These are phyloP conservation scores for Agriopis marginaria DNA, from an alignment of 2,888 invertebrate genomes.

Conservation along the genomic window DNA sequence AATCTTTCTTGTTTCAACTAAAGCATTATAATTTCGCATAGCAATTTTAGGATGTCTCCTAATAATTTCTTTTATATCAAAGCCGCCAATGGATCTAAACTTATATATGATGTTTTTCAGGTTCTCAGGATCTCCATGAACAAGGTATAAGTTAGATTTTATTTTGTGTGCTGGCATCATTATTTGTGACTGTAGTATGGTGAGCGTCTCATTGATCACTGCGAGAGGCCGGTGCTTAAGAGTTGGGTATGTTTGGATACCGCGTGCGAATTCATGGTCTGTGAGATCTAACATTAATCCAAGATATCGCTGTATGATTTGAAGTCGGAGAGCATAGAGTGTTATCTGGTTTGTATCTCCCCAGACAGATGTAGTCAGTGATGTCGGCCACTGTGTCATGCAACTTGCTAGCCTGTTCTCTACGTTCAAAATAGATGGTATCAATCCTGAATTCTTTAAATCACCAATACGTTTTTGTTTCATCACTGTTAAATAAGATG, in stretches of 20 bases:
- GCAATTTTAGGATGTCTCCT: conserved; percentile 76
- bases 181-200: conserved; percentile 68
- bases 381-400: conserved; percentile 82
- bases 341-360: conserved; percentile 67
- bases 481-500: conserved; percentile 66
- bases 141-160: conserved; percentile 75
- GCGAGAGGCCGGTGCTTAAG: conserved; percentile 77
- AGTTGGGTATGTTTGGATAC: conserved; percentile 75
- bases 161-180: conserved; percentile 74
- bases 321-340: conserved; percentile 67
- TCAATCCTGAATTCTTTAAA: conserved; percentile 60
- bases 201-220: conserved; percentile 72
- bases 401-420: conserved; percentile 76
- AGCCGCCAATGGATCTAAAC: conserved; percentile 70
- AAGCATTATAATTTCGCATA: conserved; percentile 62
- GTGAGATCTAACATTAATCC: conserved; percentile 74
- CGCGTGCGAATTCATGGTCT: conserved; percentile 71
- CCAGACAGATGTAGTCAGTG: conserved; percentile 72
- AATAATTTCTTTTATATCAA: conserved; percentile 79
- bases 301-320: conserved; percentile 78
- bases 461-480: conserved; percentile 69
- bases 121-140: conserved; percentile 78
- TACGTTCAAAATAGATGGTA: conserved; percentile 64
- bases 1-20: conserved; percentile 68
- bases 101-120: conserved; percentile 69